phyloP scores from a whole-genome alignment of 2,797 vertebrate species.

The Chaenodraco wilsoni region DNA sequence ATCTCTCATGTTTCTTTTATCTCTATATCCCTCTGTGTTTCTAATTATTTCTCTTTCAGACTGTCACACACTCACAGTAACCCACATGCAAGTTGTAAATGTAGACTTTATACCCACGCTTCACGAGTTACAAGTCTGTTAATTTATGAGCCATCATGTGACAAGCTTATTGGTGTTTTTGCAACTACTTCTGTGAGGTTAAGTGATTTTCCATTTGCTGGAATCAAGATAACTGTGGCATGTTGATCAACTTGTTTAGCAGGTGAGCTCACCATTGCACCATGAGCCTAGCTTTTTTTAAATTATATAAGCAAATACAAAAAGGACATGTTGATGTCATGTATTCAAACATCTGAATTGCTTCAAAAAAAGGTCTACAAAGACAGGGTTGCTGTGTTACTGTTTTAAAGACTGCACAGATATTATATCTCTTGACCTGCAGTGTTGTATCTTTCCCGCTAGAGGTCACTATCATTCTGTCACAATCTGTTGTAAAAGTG shows the following conservation, averaged over 20 bases:
- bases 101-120: slow-evolving; percentile 49
- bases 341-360: neutral
- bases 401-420: neutral
- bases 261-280: neutral
- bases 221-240: neutral
- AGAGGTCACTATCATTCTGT: slow-evolving; percentile 54
- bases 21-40: slow-evolving; percentile 9
- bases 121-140: slow-evolving; percentile 29
- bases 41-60: neutral
- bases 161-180: slow-evolving; percentile 7
- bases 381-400: neutral
- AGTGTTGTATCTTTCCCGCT: slow-evolving; percentile 31
- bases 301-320: neutral
- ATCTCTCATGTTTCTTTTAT: slow-evolving; percentile 40
- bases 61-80: slow-evolving; percentile 14
- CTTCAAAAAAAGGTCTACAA: neutral
- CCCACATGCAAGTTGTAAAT: slow-evolving; percentile 2
- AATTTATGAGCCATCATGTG: slow-evolving; percentile 21
- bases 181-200: neutral
- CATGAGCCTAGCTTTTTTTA: neutral
- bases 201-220: neutral
- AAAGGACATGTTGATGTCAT: neutral
- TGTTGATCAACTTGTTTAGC: slow-evolving; percentile 28
- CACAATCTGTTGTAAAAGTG: neutral
- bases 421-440: slow-evolving; percentile 12